Evolutionary conservation across 2,113 vertebrate genomes (phyloP).

Genomic region (Epinephelus moara): DNA sequence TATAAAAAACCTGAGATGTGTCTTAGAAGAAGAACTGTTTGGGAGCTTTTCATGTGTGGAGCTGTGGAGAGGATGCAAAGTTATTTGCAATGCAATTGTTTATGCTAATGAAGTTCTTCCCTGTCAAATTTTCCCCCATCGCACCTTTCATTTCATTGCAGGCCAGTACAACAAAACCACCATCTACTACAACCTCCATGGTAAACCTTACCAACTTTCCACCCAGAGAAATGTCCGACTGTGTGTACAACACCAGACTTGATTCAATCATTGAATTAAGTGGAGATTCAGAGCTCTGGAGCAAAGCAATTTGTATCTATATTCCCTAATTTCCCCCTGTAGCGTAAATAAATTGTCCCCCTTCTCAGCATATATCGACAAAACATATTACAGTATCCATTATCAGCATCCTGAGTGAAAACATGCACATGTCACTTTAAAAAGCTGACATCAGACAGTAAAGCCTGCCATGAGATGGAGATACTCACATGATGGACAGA

Average conservation of each 20-base stretch:
- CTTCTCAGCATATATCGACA: not conserved
- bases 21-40: not conserved
- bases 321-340: not conserved
- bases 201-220: not conserved
- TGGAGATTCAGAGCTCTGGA: not conserved
- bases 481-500: slow-evolving; percentile 90
- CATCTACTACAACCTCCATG: not conserved
- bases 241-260: not conserved
- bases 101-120: not conserved
- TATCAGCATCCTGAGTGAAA: not conserved
- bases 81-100: not conserved
- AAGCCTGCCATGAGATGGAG: not conserved
- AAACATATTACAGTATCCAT: not conserved
- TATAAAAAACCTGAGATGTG: not conserved
- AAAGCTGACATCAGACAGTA: slow-evolving; percentile 4
- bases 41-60: not conserved
- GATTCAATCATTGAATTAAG: not conserved
- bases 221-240: not conserved
- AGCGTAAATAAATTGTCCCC: not conserved
- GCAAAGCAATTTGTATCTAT: not conserved
- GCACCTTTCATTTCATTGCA: not conserved
- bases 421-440: not conserved
- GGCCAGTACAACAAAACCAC: not conserved
- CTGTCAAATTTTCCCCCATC: not conserved
- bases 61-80: slow-evolving; percentile 2